These are phyloP conservation scores for Labeo calbasu DNA, from an alignment of 2,797 vertebrate species.

Conservation along the genomic window DNA sequence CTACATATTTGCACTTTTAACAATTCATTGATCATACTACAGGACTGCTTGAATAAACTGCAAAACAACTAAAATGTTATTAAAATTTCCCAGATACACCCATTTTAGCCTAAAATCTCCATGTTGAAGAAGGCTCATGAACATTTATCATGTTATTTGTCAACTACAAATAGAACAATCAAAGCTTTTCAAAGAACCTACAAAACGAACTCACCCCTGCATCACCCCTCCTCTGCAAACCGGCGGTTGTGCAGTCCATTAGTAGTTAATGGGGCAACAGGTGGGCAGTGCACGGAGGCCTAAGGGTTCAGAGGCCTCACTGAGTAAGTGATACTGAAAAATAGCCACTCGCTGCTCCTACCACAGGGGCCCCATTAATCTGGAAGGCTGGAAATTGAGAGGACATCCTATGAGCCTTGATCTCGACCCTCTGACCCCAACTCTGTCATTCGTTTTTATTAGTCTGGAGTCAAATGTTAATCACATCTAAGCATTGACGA, in stretches of 20 bases:
- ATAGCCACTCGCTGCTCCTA: slow-evolving; percentile 68
- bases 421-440: slow-evolving; percentile 77
- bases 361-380: slow-evolving; percentile 76
- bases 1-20: neutral
- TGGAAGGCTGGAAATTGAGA: slow-evolving; percentile 73
- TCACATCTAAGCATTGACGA: slow-evolving; percentile 61
- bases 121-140: neutral
- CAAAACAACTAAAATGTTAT: neutral
- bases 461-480: slow-evolving; percentile 71
- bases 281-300: slow-evolving; percentile 69
- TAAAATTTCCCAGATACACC: neutral
- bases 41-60: neutral
- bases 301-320: slow-evolving; percentile 62
- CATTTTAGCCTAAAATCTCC: neutral
- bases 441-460: slow-evolving; percentile 82
- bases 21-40: neutral
- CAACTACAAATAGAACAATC: slow-evolving; percentile 27
- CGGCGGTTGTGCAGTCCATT: slow-evolving; percentile 56
- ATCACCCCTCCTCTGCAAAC: neutral
- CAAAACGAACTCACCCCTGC: neutral
- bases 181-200: slow-evolving; percentile 17
- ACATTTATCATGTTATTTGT: slow-evolving; percentile 6
- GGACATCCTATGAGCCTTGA: slow-evolving; percentile 75
- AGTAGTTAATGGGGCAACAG: slow-evolving; percentile 71
- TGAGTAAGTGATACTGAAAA: slow-evolving; percentile 80